phyloP scores from a whole-genome alignment of 2,113 vertebrate species.

The Gobiocypris rarus region DNA sequence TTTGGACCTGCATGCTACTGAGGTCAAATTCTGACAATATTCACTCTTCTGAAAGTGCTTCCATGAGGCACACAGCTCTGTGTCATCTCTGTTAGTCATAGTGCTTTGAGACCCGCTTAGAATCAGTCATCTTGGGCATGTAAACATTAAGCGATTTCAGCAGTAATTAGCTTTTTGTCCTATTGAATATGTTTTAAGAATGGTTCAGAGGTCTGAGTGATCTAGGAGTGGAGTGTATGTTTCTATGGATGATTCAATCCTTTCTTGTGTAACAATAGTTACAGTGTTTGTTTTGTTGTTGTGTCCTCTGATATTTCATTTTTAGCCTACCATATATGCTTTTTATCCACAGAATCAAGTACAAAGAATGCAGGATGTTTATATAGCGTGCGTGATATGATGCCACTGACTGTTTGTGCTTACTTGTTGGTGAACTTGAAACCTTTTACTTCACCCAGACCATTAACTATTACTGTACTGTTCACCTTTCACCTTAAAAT shows the following conservation, averaged over 20 bases:
- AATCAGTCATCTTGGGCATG: not conserved
- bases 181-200: not conserved
- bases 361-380: not conserved
- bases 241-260: constrained; percentile 16
- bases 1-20: not conserved
- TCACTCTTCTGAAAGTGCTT: not conserved
- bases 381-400: not conserved
- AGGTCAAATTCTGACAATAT: not conserved
- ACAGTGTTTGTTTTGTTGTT: not conserved
- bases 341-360: not conserved
- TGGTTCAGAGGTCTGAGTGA: not conserved
- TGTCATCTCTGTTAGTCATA: constrained; percentile 18
- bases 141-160: not conserved
- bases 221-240: not conserved
- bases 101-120: not conserved
- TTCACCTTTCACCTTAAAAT: not conserved
- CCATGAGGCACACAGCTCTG: not conserved
- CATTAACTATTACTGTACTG: not conserved
- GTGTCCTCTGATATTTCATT: not conserved
- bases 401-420: not conserved
- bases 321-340: not conserved
- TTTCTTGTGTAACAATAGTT: constrained; percentile 10
- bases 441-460: not conserved
- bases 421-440: not conserved
- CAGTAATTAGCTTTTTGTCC: not conserved